Evolutionary conservation across 2,888 invertebrate genomes (phyloP), one percentile per base, ranked within the genome.

Genomic region (Melanotus villosus): DNA sequence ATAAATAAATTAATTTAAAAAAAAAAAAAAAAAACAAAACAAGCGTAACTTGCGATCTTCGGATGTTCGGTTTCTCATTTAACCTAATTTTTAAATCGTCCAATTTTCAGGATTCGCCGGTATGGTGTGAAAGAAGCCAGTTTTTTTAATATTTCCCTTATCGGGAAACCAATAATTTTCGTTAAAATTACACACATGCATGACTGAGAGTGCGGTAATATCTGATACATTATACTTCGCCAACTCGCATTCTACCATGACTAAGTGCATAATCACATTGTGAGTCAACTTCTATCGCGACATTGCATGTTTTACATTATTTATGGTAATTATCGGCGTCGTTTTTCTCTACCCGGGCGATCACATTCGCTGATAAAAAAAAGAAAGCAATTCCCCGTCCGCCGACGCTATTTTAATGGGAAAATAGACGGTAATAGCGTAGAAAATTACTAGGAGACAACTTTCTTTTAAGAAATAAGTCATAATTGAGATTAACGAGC

Each of bases 301-400:
- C 16, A 9, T 45, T 18, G 59, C 59, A 59, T 45, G 59, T 45
- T 59, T 32, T 43, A 18, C 43, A 45, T 59, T 45, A 59, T 59
- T 57, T 59, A 21, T 45, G 32, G 43, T 30, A 45, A 59, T 45
- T 59, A 59, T 59, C 45, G 45, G 43, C 19, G 32, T 45, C 45
- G 59, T 59, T 59, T 32, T 19, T 32, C n/a, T n/a, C 30, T 32
- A 18, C 32, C 38, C 10, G 18, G 16, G 34, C 16, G 59, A 32
- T 59, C 59, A 26, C 58, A 36, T 58, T 45, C 41, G 30, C 9
- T 23, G 59, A 59, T 59, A 59, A 59, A 59, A 59, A 19, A 12
- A 30, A 12, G 30, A 58, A 18, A 26, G 7, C 16, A 26, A 30
- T 2, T 12, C 5, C 50, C 47, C 18, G 12, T 47, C 19, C 12